Evolutionary conservation across 1,140 invertebrate species (phyloP), one percentile per base, ranked within the genome.

Genomic region (Hyphantria cunea): DNA sequence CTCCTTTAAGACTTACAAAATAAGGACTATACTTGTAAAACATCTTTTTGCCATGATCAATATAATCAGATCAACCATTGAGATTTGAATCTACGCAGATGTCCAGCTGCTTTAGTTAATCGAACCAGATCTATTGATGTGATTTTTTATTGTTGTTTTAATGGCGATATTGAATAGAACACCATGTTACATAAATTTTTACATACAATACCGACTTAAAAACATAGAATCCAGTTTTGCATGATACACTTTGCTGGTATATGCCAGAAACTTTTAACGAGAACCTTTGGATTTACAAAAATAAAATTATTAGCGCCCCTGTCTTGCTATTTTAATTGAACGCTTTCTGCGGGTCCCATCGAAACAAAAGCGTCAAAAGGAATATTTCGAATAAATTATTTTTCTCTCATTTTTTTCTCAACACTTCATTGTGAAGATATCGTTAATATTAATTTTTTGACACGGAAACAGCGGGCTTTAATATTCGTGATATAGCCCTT

Each of bases 391-490:
- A 83, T 85, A 83, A 82, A 85, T 82, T 83, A 82, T 80, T 78
- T 14, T 62, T 69, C 66, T 72, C 70, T 72, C 73, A 72, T 80
- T 78, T 78, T 66, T 68, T 64, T 25, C 42, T 44, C 50, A 48
- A 59, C 72, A 78, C 77, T 78, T 82, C 73, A 79, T 82, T 77
- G 79, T 77, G 68, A 73, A 81, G 80, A 80, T 82, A 85, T 85
- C 82, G 82, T 85, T 85, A 85, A 85, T 85, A 85, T 85, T 85
- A 82, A 83, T 85, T 76, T 84, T 83, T 83, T 80, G 82, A 82
- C 78, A 79, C 82, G 77, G 79, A 82, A 84, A 78, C 81, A 78
- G 78, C 71, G 74, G 73, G 64, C 69, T 76, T 83, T 82, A 80
- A 81, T 82, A 82, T 80, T 82, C 72, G 54, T 71, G 64, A 71